Evolutionary conservation across 1,140 invertebrate species (phyloP).

Genomic region (Heterodera schachtii): DNA sequence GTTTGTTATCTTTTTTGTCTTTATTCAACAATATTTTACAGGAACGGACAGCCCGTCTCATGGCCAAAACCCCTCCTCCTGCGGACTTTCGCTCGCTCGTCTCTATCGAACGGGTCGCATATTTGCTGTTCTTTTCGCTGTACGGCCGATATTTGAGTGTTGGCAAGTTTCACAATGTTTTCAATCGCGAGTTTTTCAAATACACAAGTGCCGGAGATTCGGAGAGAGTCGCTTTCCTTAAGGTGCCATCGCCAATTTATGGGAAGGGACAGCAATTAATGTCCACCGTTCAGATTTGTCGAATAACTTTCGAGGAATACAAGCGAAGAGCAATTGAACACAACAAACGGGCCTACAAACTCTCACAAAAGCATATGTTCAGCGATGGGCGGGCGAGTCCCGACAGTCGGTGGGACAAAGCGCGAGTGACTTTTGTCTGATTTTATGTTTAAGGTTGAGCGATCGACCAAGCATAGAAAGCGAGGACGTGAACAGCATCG

Average conservation of each 20-base stretch:
- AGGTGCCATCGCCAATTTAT: conserved; percentile 23
- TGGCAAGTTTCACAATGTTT: conserved; percentile 39
- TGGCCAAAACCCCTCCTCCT: conserved; percentile 71
- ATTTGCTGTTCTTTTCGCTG: conserved; percentile 49
- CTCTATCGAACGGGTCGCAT: conserved; percentile 47
- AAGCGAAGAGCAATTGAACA: conserved; percentile 26
- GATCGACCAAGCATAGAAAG: conserved; percentile 47
- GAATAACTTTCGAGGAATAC: conserved; percentile 46
- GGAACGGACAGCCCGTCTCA: conserved; percentile 19
- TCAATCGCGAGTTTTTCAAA: conserved; percentile 56
- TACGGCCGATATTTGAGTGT: conserved; percentile 49
- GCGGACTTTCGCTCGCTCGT: conserved; percentile 67
- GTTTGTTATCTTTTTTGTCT: background rate
- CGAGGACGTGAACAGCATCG: conserved; percentile 50
- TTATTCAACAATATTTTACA: background rate
- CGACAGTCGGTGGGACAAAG: conserved; percentile 39
- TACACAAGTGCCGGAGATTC: conserved; percentile 34
- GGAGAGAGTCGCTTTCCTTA: conserved; percentile 45
- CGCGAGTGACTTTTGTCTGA: conserved; percentile 10
- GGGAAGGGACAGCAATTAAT: too few species aligned
- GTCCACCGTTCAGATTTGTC: conserved; percentile 42
- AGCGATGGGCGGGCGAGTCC: conserved; percentile 54
- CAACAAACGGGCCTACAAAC: conserved; percentile 42
- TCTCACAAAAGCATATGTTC: conserved; percentile 47
- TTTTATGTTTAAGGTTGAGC: conserved; percentile 44